Evolutionary conservation across 2,888 invertebrate species (phyloP).

Genomic region (Deladenus siricidicola): DNA sequence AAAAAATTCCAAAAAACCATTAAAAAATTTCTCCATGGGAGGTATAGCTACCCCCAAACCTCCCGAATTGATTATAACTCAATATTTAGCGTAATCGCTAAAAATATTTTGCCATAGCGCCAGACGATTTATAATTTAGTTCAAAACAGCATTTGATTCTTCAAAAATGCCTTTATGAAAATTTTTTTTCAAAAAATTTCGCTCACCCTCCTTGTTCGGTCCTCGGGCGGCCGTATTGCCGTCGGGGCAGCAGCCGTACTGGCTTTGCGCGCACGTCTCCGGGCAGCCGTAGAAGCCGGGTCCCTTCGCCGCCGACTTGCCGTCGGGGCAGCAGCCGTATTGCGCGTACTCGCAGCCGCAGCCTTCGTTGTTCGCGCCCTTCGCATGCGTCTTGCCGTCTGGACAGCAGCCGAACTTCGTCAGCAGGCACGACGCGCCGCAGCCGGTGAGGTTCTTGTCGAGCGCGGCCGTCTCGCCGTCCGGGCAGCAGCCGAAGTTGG

Average conservation of each 20-base stretch:
- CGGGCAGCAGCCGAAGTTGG: conserved; percentile 77
- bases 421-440: conserved; percentile 51
- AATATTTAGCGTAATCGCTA: no score
- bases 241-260: conserved; percentile 81
- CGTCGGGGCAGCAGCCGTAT: conserved; percentile 60
- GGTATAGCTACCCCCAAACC: no score
- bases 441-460: conserved; percentile 69
- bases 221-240: conserved; percentile 77
- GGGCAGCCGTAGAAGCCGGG: conserved; percentile 69
- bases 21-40: no score
- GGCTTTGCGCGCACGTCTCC: conserved; percentile 57
- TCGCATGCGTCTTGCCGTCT: conserved; percentile 51
- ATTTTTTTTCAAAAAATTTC: no score
- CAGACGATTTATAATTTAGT: no score
- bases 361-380: conserved; percentile 50
- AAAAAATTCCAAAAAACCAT: no score
- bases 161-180: no score
- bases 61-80: no score
- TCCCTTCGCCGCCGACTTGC: conserved; percentile 61
- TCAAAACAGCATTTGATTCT: no score
- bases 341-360: conserved; percentile 55
- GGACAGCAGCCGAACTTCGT: conserved; percentile 55
- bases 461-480: conserved; percentile 77
- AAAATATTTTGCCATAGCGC: no score
- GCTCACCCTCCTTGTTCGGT: conserved; percentile 63